Evolutionary conservation across 35 echinoderm and acorn worm genomes (phyloP).

Genomic region (Apostichopus japonicus): DNA sequence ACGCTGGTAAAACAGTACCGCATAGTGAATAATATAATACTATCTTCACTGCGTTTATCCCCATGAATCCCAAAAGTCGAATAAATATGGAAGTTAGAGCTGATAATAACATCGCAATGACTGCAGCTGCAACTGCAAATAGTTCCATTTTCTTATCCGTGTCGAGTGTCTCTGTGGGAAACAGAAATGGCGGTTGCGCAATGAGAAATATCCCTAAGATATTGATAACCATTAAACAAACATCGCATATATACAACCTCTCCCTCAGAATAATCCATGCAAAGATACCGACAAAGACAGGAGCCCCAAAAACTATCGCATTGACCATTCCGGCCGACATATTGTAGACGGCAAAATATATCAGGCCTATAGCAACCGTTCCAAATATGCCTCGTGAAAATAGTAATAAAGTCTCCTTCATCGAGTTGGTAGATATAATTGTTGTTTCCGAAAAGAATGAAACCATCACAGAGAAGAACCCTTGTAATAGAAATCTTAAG

Average conservation of each 20-base stretch:
- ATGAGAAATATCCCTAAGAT: slow-evolving; percentile 50
- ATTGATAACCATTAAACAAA: slow-evolving; percentile 23
- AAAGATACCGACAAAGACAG: slow-evolving; percentile 61
- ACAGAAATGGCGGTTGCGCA: slow-evolving; percentile 60
- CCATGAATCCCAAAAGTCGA: slow-evolving; percentile 25
- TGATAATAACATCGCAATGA: slow-evolving; percentile 18
- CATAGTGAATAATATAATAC: slow-evolving; percentile 22
- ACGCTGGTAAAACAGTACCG: background rate
- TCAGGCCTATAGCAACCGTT: slow-evolving; percentile 40
- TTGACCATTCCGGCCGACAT: slow-evolving; percentile 51
- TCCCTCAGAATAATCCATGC: slow-evolving; percentile 61
- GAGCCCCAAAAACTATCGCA: slow-evolving; percentile 35
- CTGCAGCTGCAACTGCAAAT: background rate
- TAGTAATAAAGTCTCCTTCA: background rate
- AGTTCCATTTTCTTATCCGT: slow-evolving; percentile 11
- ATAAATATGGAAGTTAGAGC: slow-evolving; percentile 1
- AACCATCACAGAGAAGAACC: slow-evolving; percentile 10
- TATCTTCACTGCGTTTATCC: slow-evolving; percentile 10
- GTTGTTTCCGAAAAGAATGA: background rate
- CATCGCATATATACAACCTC: slow-evolving; percentile 29
- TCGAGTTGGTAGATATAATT: background rate
- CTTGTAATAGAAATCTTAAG: slow-evolving; percentile 22
- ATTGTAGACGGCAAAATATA: slow-evolving; percentile 55
- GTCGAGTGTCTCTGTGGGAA: background rate
- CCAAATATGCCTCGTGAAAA: slow-evolving; percentile 26